Evolutionary conservation across 2,888 invertebrate species (phyloP), one percentile per base, ranked within the genome.

Genomic region (Apodemia zela): DNA sequence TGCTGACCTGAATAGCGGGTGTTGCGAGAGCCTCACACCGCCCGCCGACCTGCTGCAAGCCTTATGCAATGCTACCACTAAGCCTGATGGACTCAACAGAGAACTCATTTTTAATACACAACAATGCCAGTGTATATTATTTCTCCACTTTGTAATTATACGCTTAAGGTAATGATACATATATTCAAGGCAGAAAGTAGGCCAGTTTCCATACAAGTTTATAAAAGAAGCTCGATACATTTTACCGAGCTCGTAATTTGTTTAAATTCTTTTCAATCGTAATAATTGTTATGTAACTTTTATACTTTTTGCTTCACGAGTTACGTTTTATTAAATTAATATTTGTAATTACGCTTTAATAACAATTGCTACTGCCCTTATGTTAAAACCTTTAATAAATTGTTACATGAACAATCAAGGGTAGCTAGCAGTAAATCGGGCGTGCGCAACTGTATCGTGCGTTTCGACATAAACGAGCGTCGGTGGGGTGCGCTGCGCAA

Each of bases 1-100:
- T 80, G 76, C 78, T 88, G 89, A 90, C 89, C 90, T 83, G 85
- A 89, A 89, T 90, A 87, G 83, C 82, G 73, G 73, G 73, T 82
- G 83, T 88, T 89, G 89, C 88, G 87, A 85, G 87, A 89, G 81
- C 77, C 82, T 80, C 81, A 82, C 78, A 78, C 81, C 82, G 84
- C 81, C 79, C 74, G 81, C 75, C 87, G 85, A 84, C 84, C 85
- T 80, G 86, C 79, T 74, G 75, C 79, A 77, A 82, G 84, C 83
- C 90, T 90, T 90, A 89, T 90, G 89, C 82, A 90, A 89, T 84
- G 83, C 83, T 83, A 82, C 64, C 68, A 65, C 67, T 62, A 63
- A 60, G 57, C 62, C 59, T 38, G 58, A 61, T 62, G 59, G 62
- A 60, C 61, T 45, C 61, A 63, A 63, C 42, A 63, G 47, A 59